Evolutionary conservation across 2,888 invertebrate genomes (phyloP).

Genomic region (Ophioninae sp.): DNA sequence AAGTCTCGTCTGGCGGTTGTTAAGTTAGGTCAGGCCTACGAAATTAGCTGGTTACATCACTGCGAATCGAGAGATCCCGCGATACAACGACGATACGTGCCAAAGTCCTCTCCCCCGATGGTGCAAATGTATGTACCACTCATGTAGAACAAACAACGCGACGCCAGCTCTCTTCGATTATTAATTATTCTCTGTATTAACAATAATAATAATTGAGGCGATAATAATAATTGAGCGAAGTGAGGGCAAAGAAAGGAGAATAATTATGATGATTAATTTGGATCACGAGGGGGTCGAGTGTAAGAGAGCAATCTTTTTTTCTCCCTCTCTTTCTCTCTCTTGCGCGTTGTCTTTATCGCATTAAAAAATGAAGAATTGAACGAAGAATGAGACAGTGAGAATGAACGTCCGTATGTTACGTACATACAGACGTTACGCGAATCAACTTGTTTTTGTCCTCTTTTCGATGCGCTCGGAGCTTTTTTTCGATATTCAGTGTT

Average conservation of each 20-base stretch:
- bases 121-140: background rate
- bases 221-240: conserved; percentile 27
- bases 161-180: background rate
- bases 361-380: background rate
- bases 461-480: background rate
- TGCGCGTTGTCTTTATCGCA: conserved; percentile 3
- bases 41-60: conserved; percentile 72
- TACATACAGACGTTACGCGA: conserved; percentile 14
- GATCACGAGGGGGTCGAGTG: conserved; percentile 42
- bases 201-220: conserved; percentile 22
- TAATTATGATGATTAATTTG: conserved; percentile 39
- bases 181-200: conserved; percentile 18
- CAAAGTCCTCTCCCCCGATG: conserved; percentile 6
- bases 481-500: conserved; percentile 18
- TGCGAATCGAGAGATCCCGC: conserved; percentile 6
- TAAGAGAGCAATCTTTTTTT: conserved; percentile 21
- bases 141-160: conserved; percentile 1
- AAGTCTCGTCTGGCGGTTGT: conserved; percentile 53
- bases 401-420: conserved; percentile 22
- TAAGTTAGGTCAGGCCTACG: conserved; percentile 72
- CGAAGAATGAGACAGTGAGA: background rate
- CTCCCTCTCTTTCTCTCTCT: background rate
- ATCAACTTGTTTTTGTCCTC: conserved; percentile 44
- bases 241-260: conserved; percentile 30
- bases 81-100: background rate